phyloP scores from a whole-genome alignment of 2,888 invertebrate species.

The Cephus pygmeus region DNA sequence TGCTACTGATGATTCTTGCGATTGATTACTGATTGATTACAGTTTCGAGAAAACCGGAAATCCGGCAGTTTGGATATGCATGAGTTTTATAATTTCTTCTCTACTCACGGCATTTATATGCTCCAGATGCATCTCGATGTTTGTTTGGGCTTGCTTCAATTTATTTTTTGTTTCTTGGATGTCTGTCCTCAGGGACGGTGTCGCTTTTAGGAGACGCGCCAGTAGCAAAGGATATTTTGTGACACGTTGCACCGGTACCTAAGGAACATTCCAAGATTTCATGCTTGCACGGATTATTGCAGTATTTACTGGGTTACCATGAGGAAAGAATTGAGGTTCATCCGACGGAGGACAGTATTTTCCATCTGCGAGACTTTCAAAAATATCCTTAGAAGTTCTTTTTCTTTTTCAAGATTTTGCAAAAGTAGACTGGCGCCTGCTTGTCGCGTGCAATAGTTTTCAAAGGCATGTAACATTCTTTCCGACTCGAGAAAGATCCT shows the following conservation, averaged over 20 bases:
- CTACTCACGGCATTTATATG: conserved; percentile 85
- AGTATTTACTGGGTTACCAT: conserved; percentile 75
- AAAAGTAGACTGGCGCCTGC: conserved; percentile 88
- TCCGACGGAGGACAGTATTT: conserved; percentile 89
- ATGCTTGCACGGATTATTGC: background rate
- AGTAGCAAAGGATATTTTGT: conserved; percentile 95
- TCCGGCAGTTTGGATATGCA: background rate
- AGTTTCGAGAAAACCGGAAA: background rate
- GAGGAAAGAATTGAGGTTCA: conserved; percentile 97
- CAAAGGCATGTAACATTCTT: conserved; percentile 94
- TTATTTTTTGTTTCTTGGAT: conserved; percentile 85
- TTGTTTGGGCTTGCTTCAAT: conserved; percentile 88
- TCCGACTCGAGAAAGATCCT: conserved; percentile 90
- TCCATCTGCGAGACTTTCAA: conserved; percentile 97
- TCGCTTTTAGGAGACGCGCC: conserved; percentile 90
- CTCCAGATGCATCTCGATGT: conserved; percentile 92
- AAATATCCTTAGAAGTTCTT: conserved; percentile 92
- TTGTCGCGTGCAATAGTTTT: conserved; percentile 94
- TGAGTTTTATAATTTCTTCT: background rate
- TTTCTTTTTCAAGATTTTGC: conserved; percentile 93
- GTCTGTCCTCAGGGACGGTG: conserved; percentile 75
- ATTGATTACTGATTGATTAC: background rate
- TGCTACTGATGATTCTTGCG: no score
- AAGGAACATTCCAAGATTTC: background rate
- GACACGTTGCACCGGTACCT: conserved; percentile 95